Evolutionary conservation across 2,113 vertebrate species (phyloP).

Genomic region (Rhagologus leucostigma): DNA sequence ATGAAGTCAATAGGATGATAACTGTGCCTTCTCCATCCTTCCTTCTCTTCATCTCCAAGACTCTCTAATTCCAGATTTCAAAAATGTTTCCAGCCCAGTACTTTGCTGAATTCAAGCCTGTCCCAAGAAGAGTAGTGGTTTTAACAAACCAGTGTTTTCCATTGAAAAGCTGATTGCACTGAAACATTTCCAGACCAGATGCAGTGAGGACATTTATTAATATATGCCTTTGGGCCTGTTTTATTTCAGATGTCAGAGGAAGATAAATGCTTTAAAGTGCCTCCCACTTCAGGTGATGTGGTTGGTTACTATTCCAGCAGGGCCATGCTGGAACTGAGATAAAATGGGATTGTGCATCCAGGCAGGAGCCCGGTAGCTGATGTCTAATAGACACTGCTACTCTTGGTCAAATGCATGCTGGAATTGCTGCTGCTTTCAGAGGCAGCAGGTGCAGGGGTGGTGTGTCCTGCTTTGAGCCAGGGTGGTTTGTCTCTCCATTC

Average conservation of each 20-base stretch:
- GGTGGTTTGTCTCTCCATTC: background rate
- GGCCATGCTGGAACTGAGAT: background rate
- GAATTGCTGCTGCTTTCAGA: background rate
- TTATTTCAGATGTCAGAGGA: background rate
- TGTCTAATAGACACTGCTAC: background rate
- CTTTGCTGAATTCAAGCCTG: background rate
- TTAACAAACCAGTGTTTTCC: background rate
- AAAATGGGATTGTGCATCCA: background rate
- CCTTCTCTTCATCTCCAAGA: background rate
- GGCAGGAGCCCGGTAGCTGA: background rate
- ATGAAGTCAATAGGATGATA: background rate
- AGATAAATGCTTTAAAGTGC: background rate
- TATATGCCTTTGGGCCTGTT: background rate
- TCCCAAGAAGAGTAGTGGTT: background rate
- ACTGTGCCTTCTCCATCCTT: background rate
- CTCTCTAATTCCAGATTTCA: background rate
- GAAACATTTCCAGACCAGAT: background rate
- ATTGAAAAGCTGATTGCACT: background rate
- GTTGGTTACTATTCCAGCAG: background rate
- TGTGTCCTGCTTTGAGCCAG: background rate
- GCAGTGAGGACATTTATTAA: background rate
- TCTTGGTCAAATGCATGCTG: fast-evolving
- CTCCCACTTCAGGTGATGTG: background rate
- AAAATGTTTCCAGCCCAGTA: background rate
- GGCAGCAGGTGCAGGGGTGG: background rate